Base-by-base conservation (phyloP, 2,888 invertebrate genomes). In the Drosophila mimica region DNA sequence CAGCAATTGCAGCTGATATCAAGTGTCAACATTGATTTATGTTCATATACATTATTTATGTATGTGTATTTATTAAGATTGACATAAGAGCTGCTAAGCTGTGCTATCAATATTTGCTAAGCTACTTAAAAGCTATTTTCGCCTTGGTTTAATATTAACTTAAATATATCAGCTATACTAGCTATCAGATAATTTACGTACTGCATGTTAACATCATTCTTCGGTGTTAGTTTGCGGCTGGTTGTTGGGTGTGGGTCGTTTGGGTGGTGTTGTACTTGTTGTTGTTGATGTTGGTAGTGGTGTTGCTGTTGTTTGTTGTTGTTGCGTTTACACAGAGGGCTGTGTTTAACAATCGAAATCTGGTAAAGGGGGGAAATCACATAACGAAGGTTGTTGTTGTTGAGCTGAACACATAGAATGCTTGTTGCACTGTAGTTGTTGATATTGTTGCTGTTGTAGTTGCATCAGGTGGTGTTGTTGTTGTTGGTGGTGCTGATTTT, bases 191-290 rank as follows among this genome's bases (percentile, higher is more conserved):
- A 84, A 61, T 72, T 83, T 87, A 85, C 85, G 85, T 85, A 89
- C 85, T 82, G 88, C 80, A 77, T 72, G 60, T 84, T 62, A 80
- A 84, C 85, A 85, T 89, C 85, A 85, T 85, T 85, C 85, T 89
- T 89, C 85, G 85, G 69, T 82, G 82, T 85, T 89, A 85, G 88
- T 85, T 82, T 64, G 82, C 88, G 70, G 87, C 82, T 85, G 82
- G 80, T 77, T 76, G 73, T 52, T 71, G 81, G 81, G 74, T 75
- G 64, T 74, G 64, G 82, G 60, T 79, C 60, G 68, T 43, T 68
- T 68, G 72, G 88, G 71, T 30, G 61, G 49, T 56, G 20, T 67
- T 70, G 66, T 70, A 31, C 53, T 75, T 69, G 60, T 59, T 46
- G 49, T 60, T 69, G 72, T 38, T 72, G 53, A 59, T 67, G 61